Percentiles rank a stretch among this genome's conserved stretches.
Conservation (phyloP, 2,797 vertebrate species). For the Carduelis carduelis region DNA sequence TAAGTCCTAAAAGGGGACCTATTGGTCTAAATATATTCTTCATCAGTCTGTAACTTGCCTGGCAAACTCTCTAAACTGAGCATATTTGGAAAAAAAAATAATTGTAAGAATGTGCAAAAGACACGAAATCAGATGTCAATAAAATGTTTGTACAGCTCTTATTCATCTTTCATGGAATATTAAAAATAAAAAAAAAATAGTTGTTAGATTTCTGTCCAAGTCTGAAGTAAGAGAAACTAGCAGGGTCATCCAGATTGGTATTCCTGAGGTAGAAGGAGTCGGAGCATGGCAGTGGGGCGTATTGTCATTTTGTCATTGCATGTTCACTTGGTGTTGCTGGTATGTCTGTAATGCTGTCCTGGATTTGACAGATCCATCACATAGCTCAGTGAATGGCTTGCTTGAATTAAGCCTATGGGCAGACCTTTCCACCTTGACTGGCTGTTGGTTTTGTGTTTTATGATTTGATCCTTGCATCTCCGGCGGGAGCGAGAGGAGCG, state of each 20-base stretch:
- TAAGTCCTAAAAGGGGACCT: background rate
- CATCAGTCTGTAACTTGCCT: background rate
- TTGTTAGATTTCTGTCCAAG: background rate
- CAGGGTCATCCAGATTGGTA: background rate
- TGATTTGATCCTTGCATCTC: constrained; percentile 71
- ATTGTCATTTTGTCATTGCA: constrained; percentile 78
- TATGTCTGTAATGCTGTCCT: constrained; percentile 67
- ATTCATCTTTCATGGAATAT: background rate
- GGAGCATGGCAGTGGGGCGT: constrained; percentile 74
- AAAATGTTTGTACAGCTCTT: background rate
- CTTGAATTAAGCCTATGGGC: constrained; percentile 74
- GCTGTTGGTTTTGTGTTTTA: constrained; percentile 73
- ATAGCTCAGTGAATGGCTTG: constrained; percentile 80
- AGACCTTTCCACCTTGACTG: constrained; percentile 64
- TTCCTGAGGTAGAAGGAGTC: constrained; percentile 37
- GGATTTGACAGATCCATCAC: constrained; percentile 73
- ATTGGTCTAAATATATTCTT: background rate
- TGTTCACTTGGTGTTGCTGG: constrained; percentile 74
- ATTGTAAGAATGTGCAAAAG: background rate
- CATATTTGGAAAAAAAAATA: background rate
- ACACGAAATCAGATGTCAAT: background rate
- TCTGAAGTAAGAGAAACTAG: background rate
- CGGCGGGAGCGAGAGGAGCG: background rate
- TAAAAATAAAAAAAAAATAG: background rate
- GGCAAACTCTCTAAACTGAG: constrained; percentile 1